Percentiles rank a stretch among this genome's conserved stretches.
Conservation (phyloP, 2,113 vertebrate species). For the Furnarius figulus region DNA sequence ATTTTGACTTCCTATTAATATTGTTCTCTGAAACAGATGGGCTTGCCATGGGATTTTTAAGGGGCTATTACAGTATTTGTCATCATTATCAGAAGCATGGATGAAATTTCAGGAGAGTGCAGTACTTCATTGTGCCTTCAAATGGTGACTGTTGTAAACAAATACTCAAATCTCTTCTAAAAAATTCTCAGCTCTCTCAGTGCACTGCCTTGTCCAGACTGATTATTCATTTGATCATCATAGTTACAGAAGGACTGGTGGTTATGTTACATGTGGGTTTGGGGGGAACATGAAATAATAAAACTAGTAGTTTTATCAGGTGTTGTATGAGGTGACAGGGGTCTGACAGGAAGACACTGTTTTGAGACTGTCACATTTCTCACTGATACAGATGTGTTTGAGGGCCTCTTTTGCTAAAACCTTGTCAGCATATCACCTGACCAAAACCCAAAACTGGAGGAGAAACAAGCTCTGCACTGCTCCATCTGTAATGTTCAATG, state of each 20-base stretch:
- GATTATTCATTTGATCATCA: background rate
- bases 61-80: background rate
- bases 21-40: background rate
- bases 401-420: background rate
- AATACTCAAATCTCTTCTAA: background rate
- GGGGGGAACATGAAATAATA: background rate
- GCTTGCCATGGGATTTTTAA: background rate
- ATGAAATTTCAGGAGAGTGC: background rate
- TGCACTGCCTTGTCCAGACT: background rate
- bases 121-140: background rate
- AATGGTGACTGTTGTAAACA: background rate
- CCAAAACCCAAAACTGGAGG: background rate
- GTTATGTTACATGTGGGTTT: background rate
- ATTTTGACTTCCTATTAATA: background rate
- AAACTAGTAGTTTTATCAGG: background rate
- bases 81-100: background rate
- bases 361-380: background rate
- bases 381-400: background rate
- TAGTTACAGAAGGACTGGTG: background rate
- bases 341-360: background rate
- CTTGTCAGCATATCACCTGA: background rate
- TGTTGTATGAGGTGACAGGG: background rate
- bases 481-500: background rate
- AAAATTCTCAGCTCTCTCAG: background rate
- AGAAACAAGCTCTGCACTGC: background rate